phyloP scores from a whole-genome alignment of 1,140 invertebrate genomes.

The Drosophila triauraria region DNA sequence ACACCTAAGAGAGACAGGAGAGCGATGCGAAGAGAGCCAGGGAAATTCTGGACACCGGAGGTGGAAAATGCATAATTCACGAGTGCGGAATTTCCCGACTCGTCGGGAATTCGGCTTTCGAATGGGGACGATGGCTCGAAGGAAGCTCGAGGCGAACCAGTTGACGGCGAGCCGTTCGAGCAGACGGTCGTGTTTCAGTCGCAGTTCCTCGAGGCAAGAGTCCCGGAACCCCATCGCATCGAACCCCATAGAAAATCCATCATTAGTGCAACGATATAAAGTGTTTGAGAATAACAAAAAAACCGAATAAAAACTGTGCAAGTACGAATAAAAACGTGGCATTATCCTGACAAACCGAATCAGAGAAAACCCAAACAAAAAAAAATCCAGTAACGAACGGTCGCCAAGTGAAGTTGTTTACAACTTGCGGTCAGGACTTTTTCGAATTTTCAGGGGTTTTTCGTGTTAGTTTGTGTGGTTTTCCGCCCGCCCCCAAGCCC shows the following conservation, averaged over 20 bases:
- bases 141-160: conserved; percentile 79
- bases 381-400: conserved; percentile 35
- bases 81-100: conserved; percentile 20
- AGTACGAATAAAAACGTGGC: conserved; percentile 12
- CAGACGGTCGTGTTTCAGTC: conserved; percentile 82
- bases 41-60: conserved; percentile 33
- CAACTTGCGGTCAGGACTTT: conserved; percentile 58
- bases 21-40: conserved; percentile 15
- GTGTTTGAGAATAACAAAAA: conserved; percentile 2
- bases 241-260: conserved; percentile 7
- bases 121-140: conserved; percentile 39
- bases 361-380: conserved; percentile 13
- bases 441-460: conserved; percentile 47
- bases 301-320: conserved; percentile 17
- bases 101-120: conserved; percentile 11
- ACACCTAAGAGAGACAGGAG: conserved; percentile 26
- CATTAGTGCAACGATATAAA: conserved; percentile 20
- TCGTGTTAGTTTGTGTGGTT: conserved; percentile 55
- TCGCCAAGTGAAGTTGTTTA: conserved; percentile 67
- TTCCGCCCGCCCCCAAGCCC: conserved; percentile 8
- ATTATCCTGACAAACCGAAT: conserved; percentile 55
- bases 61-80: conserved; percentile 45
- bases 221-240: conserved; percentile 4
- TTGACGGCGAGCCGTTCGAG: conserved; percentile 82
- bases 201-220: conserved; percentile 18